Percentiles rank a stretch among this genome's conserved stretches.
Evolutionary conservation across 2,113 vertebrate genomes (phyloP).

Genomic region (Hippocampus zosterae): DNA sequence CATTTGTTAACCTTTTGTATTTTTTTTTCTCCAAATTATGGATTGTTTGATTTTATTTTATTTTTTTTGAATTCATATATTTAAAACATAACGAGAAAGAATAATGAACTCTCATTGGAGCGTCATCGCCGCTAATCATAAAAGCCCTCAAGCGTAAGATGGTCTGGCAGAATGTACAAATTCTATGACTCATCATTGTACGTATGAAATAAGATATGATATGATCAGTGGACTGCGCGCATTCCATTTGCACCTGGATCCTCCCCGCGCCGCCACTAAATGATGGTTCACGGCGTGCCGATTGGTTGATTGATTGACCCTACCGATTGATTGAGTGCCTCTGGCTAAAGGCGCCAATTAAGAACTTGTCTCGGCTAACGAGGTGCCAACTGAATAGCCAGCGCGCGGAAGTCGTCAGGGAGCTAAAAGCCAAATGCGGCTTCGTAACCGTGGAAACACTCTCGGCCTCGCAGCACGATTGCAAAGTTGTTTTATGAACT

Average conservation of each 20-base stretch:
- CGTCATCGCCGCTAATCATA: too few species aligned
- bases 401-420: not conserved
- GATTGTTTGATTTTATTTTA: too few species aligned
- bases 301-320: not conserved
- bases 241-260: not conserved
- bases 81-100: too few species aligned
- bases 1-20: too few species aligned
- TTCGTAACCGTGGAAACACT: not conserved
- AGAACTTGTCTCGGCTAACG: not conserved
- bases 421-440: not conserved
- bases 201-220: not conserved
- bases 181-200: too few species aligned
- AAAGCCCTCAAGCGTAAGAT: too few species aligned
- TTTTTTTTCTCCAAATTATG: too few species aligned
- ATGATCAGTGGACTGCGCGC: not conserved
- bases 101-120: too few species aligned
- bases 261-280: not conserved
- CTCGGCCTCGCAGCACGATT: not conserved
- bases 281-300: not conserved
- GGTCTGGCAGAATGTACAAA: too few species aligned
- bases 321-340: not conserved
- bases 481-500: not conserved
- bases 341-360: not conserved
- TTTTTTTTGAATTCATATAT: too few species aligned
- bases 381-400: not conserved